Evolutionary conservation across 64 coral and sea anemone genomes (phyloP), one percentile per base, ranked within the genome.

Genomic region (Actinia tenebrosa): DNA sequence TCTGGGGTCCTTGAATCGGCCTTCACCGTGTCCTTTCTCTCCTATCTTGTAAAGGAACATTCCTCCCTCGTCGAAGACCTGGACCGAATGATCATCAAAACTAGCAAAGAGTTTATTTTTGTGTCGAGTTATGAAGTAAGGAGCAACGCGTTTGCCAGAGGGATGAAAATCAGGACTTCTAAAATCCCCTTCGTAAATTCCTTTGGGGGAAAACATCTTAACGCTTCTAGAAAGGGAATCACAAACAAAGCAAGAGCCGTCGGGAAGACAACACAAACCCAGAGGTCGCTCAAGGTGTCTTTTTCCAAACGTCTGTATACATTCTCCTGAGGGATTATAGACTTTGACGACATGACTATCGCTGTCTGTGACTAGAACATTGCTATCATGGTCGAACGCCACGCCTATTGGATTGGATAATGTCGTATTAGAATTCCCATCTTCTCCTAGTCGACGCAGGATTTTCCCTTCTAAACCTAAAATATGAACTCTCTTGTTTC

Each of bases 191-290:
- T 92, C 37, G 5, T 89, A 79, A 47, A 80, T 84, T 61, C 94
- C 94, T 52, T 96, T 87, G 18, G 85, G 88, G 10, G 94, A 92
- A 79, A 96, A 96, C 77, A 85, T 84, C 60, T 96, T 96, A 16
- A 96, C 60, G 11, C 88, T 88, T 45, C 91, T 80, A 19, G 88
- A 87, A 4, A 87, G 88, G 79, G 87, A 96, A 81, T 96, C 94
- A 61, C 94, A 96, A 19, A 96, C 86, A n/a, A 77, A 87, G 27
- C 89, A 79, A 43, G 75, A 81, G 58, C 94, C 91, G 43, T 71
- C 44, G 27, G 56, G 52, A 45, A 84, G 87, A 22, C 92, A 84
- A 52, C 90, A 90, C 55, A 96, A 27, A 5, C 94, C 94, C 68
- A 90, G 90, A 30, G 94, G 94, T 45, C 89, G 87, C 23, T 96